A percentile compares a stretch with the other conserved stretches of the same genome.
These are phyloP conservation scores for Acropora yongei DNA, from an alignment of 64 coral and sea anemone genomes.

Conservation along the genomic window DNA sequence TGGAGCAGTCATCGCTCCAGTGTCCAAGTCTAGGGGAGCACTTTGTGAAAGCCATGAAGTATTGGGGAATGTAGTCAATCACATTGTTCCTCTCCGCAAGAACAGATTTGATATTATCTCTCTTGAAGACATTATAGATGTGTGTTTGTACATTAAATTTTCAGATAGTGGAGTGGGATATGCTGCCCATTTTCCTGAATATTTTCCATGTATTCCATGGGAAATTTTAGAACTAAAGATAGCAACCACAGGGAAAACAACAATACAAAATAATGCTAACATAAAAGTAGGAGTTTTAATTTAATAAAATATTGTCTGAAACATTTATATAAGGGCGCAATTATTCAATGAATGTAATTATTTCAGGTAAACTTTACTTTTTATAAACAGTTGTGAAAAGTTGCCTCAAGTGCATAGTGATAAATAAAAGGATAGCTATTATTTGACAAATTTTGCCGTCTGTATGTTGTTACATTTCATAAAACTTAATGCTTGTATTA, in stretches of 20 bases:
- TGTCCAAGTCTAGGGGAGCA: not conserved
- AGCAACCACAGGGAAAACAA: not conserved
- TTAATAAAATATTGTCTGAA: too few relatives aligned
- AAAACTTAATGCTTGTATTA: too few relatives aligned
- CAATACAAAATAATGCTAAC: not conserved
- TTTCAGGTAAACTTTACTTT: too few relatives aligned
- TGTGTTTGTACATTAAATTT: conserved; percentile 61
- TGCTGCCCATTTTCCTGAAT: conserved; percentile 55
- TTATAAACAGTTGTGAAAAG: too few relatives aligned
- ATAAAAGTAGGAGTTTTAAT: too few relatives aligned
- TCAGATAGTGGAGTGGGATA: conserved; percentile 46
- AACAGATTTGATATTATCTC: conserved; percentile 16
- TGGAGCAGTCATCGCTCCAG: conserved; percentile 42
- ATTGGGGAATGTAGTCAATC: not conserved
- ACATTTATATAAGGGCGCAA: too few relatives aligned
- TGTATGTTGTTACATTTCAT: too few relatives aligned
- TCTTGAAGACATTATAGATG: conserved; percentile 56
- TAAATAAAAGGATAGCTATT: too few relatives aligned
- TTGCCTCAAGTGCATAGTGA: too few relatives aligned
- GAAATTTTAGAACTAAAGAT: not conserved
- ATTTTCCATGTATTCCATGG: not conserved
- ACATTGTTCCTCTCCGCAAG: not conserved
- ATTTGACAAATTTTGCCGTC: too few relatives aligned
- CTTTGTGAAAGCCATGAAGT: conserved; percentile 50
- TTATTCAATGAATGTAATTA: too few relatives aligned